Evolutionary conservation across 1,140 invertebrate genomes (phyloP), one percentile per base, ranked within the genome.

Genomic region (Aricia agestis): DNA sequence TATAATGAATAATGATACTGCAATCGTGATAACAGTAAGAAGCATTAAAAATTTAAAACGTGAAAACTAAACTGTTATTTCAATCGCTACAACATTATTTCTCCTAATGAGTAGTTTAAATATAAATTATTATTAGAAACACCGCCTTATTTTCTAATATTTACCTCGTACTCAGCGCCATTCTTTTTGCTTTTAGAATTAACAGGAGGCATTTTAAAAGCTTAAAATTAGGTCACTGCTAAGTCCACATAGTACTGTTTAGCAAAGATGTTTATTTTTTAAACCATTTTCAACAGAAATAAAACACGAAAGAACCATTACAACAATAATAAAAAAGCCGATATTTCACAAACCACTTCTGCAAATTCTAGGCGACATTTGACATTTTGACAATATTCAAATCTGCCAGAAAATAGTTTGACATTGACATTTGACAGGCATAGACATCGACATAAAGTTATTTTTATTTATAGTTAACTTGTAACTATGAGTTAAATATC

Each of bases 161-260:
- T 89, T 87, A 90, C 88, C 88, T 89, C 88, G 73, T 89, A 90
- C 80, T 90, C 88, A 80, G 87, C 83, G 73, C 84, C 84, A 81
- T 82, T 81, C 75, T 87, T 90, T 78, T 89, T 90, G 68, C 80
- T 75, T 76, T 89, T 88, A 67, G 87, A 86, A 82, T 87, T 90
- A 52, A 90, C 85, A 70, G 88, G 88, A 72, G 88, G 88, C 88
- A 90, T 90, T 71, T 79, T 84, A 67, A 57, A 69, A 57, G 42
- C 71, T 45, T 18, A 66, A 57, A 45, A 17, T 15, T 18, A 52
- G 17, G 41, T 19, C 41, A 71, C 41, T 17, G 18, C 6, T 63
- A 69, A 18, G n/a, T 61, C 18, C 69, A 71, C 45, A 63, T 19
- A 59, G 15, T 10, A 17, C n/a, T 15, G 45, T 52, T 52, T 52